Base-by-base conservation (phyloP, 1,140 invertebrate species). In the Calephelis nemesis region DNA sequence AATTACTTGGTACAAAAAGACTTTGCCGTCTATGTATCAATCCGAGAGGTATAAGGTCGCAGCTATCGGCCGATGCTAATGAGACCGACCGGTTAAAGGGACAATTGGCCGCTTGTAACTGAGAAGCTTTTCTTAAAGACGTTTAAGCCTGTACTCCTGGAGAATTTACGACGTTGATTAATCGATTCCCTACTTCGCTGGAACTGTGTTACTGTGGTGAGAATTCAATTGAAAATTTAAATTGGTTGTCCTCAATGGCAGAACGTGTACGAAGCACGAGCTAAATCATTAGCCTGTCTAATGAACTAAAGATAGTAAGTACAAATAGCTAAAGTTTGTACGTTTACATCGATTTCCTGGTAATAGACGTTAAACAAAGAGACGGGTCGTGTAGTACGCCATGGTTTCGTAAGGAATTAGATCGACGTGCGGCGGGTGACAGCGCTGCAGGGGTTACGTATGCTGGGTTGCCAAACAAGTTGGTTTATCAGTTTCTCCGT, bases 21-120 rank as follows among this genome's bases (percentile, higher is more conserved):
- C 78, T 85, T 88, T 83, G 81, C 76, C 76, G 79, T 84, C 80
- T 82, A 90, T 78, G 82, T 88, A 85, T 88, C 88, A 88, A 88
- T 90, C 85, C 74, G 70, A 75, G 68, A 69, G 77, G 73, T 74
- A 78, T 82, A 80, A 82, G 81, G 75, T 77, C 80, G 76, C 45
- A 75, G 80, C 76, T 80, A 88, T 85, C 81, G 74, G 62, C 65
- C 74, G 77, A 82, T 82, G 84, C 84, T 87, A 87, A 87, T 89
- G 85, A 89, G 83, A 70, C 74, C 79, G 79, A 74, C 76, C 78
- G 78, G 82, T 83, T 83, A 77, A 83, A 79, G 77, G 83, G 76
- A 86, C 82, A 85, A 85, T 86, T 85, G 83, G 75, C 81, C 79
- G 80, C 74, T 72, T 74, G 77, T 69, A 71, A 76, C 73, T 78